Evolutionary conservation across 2,797 vertebrate species (phyloP).

Genomic region (Macrochelys suwanniensis): DNA sequence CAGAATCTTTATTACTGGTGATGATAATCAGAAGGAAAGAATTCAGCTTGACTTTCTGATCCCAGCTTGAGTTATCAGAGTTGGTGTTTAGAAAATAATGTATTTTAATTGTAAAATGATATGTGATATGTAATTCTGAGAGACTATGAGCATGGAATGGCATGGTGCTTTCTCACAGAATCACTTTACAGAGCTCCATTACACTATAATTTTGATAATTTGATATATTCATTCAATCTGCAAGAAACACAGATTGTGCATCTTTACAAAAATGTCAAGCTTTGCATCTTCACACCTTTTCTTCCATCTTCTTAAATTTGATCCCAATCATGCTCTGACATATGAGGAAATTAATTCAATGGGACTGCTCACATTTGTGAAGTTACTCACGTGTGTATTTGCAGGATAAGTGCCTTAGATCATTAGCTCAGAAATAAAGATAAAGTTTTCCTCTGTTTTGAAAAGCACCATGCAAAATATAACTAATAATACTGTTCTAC

Average conservation of each 20-base stretch:
- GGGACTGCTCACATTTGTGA: not conserved
- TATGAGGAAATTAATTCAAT: not conserved
- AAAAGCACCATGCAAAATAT: not conserved
- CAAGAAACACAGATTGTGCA: not conserved
- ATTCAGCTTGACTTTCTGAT: not conserved
- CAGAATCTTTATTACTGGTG: not conserved
- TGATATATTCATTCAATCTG: not conserved
- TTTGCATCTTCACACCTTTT: not conserved
- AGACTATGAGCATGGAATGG: not conserved
- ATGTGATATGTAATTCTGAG: not conserved
- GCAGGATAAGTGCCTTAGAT: not conserved
- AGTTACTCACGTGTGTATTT: not conserved
- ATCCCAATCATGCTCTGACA: not conserved
- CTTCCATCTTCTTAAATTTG: not conserved
- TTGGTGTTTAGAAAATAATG: not conserved
- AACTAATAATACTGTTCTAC: not conserved
- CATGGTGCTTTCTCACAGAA: not conserved
- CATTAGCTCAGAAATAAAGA: not conserved
- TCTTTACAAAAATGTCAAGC: not conserved
- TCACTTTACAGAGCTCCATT: rapidly evolving
- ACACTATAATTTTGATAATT: not conserved
- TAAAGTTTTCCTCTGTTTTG: not conserved
- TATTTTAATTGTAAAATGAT: not conserved
- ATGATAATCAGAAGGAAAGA: not conserved
- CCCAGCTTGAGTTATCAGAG: not conserved